These are phyloP conservation scores for Brenthis ino DNA, from an alignment of 2,888 invertebrate species.

Conservation along the genomic window DNA sequence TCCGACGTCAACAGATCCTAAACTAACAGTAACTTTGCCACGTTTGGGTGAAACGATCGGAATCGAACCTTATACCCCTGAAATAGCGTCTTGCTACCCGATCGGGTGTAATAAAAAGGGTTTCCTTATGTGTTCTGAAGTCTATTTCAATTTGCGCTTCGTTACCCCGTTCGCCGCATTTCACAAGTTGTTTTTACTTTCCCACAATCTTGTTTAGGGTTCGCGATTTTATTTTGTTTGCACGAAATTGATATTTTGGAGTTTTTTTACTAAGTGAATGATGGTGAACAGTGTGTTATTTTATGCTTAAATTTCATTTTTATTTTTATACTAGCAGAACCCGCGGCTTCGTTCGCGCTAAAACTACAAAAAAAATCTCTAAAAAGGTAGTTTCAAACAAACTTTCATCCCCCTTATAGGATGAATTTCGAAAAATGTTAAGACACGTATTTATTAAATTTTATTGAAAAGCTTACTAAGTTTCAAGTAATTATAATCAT, in stretches of 20 bases:
- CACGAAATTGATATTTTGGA: background rate
- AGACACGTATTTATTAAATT: no score
- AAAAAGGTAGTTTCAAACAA: no score
- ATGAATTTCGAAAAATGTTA: no score
- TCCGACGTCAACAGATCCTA: constrained; percentile 52
- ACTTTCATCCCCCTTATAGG: no score
- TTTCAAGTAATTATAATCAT: no score
- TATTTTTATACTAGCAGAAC: background rate
- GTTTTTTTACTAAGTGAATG: background rate
- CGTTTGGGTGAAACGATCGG: background rate
- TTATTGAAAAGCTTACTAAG: no score
- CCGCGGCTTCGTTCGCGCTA: no score
- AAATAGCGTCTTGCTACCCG: constrained; percentile 38
- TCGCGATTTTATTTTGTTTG: constrained; percentile 13
- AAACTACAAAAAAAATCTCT: no score
- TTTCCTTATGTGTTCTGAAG: constrained; percentile 51
- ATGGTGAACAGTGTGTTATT: no score
- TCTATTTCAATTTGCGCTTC: constrained; percentile 58
- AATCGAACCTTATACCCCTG: constrained; percentile 41
- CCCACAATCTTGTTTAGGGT: constrained; percentile 11
- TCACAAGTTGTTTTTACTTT: constrained; percentile 45
- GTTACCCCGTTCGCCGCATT: constrained; percentile 50
- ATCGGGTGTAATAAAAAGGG: constrained; percentile 48
- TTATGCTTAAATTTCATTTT: background rate
- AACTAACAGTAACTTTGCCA: constrained; percentile 48